Evolutionary conservation across 2,888 invertebrate species (phyloP).

Genomic region (Mongoloraphidia duomilia): DNA sequence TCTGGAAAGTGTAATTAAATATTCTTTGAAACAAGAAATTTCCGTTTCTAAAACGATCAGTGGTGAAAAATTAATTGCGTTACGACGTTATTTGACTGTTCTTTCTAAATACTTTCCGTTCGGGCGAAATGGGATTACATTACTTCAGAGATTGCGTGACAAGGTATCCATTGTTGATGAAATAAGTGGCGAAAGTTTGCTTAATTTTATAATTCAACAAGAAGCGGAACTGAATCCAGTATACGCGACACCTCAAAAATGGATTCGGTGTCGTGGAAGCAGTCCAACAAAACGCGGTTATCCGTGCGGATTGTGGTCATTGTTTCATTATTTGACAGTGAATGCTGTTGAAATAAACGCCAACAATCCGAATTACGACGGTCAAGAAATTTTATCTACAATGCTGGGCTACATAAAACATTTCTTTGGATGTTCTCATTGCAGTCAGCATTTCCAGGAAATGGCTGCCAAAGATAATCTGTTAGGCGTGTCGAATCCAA

Average conservation of each 20-base stretch:
- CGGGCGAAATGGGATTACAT: slow-evolving; percentile 46
- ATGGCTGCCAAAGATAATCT: slow-evolving; percentile 64
- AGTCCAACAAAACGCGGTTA: slow-evolving; percentile 63
- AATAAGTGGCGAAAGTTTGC: slow-evolving; percentile 45
- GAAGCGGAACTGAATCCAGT: slow-evolving; percentile 42
- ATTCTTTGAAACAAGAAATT: slow-evolving; percentile 73
- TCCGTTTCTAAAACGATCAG: slow-evolving; percentile 50
- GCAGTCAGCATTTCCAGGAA: slow-evolving; percentile 74
- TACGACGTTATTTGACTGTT: slow-evolving; percentile 58
- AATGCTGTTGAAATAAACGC: slow-evolving; percentile 38
- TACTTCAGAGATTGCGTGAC: slow-evolving; percentile 44
- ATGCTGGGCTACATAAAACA: slow-evolving; percentile 80
- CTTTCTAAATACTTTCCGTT: slow-evolving; percentile 70
- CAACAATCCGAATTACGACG: slow-evolving; percentile 22
- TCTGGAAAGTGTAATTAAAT: slow-evolving; percentile 73
- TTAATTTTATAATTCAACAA: slow-evolving; percentile 35
- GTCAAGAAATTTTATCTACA: slow-evolving; percentile 55
- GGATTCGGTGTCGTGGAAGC: slow-evolving; percentile 74
- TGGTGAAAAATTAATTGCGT: slow-evolving; percentile 55
- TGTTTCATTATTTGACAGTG: slow-evolving; percentile 86
- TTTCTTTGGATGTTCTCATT: slow-evolving; percentile 90
- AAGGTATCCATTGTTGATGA: slow-evolving; percentile 35
- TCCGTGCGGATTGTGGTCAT: slow-evolving; percentile 88
- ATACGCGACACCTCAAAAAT: slow-evolving; percentile 40
- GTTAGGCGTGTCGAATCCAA: slow-evolving; percentile 50